Base-by-base conservation (phyloP, 2,113 vertebrate species). In the Brachyhypopomus gauderio region DNA sequence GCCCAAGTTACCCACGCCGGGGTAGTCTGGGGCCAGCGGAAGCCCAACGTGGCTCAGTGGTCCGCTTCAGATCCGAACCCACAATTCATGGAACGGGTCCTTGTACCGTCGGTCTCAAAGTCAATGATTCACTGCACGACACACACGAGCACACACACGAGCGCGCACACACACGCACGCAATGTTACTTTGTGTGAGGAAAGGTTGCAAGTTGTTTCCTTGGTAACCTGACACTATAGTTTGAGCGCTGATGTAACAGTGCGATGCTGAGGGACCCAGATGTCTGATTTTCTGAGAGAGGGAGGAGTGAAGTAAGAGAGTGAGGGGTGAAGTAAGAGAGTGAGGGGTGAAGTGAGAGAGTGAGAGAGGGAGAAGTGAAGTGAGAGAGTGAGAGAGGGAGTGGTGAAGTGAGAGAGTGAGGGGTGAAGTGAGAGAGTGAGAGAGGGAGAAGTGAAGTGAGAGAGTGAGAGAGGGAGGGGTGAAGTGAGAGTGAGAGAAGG, bases 121-220 rank as follows among this genome's bases (percentile, higher is more conserved):
- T 30, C 30, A 30, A 52, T 52, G 45, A 52, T 12, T 11, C 45
- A 52, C 45, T 0, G 12, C 45, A 52, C 45, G 41, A 45, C 9
- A 11, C 41, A 8, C 9, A 11, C 9, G 12, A 8, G 14, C 45
- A 52, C 12, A 14, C 45, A 12, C 9, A 5, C 41, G 7, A 2
- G 41, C 41, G 7, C 5, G 41, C 41, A 8, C 38, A 38, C 5
- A 48, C n/a, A n/a, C n/a, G n/a, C n/a, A n/a, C n/a, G n/a, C n/a
- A 72, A 20, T 4, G 72, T 19, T 55, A 34, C 55, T 59, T 17
- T 58, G 25, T 69, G 72, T 59, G 52, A 45, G 52, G 59, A 67
- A 59, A 75, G 66, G 72, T 69, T 75, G 48, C 52, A 19, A 22
- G 72, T 81, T 56, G 62, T 81, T 58, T 81, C 79, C 63, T 2